Base-by-base conservation (phyloP, 1,140 invertebrate species). In the Mercenaria mercenaria region DNA sequence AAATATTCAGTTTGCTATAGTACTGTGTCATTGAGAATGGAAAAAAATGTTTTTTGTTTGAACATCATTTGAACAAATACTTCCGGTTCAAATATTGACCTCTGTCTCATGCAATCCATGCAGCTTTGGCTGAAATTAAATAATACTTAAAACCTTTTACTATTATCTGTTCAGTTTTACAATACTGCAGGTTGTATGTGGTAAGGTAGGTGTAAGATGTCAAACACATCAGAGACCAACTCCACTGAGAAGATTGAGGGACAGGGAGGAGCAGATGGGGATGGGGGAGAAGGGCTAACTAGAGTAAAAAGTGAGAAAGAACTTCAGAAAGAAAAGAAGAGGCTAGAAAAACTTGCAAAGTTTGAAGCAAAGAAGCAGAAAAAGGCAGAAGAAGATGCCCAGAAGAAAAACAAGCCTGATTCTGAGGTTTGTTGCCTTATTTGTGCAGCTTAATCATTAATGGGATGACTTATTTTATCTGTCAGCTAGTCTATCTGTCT, bases 291-390 rank as follows among this genome's bases (percentile, higher is more conserved):
- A 34, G 89, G 56, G 26, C 26, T 89, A 32, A 91, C 91, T 18
- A 93, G 91, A 88, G 92, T 92, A 6, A 95, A 95, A 80, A 93
- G 92, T 86, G 94, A 94, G 32, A 94, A 94, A 41, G 94, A 95
- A 90, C 80, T 95, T 37, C 90, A 93, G 50, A 95, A 95, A 89
- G 94, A 95, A 91, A 94, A 92, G 39, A 92, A 94, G 69, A 91
- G 94, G 34, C 91, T 93, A 82, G 94, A 94, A 84, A 96, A 95
- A 91, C 81, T 94, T 11, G 98, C 98, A 91, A 99, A 99, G 96
- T 97, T 99, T 64, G 98, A 98, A 95, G 98, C 98, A 82, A 99
- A 99, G 95, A 97, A 98, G 94, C 98, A 94, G 94, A 98, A 98
- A 94, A 96, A 96, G 83, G 77, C 85, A 88, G 89, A 94, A 94